These are phyloP conservation scores for Spheniscus mendiculus DNA, from an alignment of 2,113 vertebrate genomes.

Conservation along the genomic window DNA sequence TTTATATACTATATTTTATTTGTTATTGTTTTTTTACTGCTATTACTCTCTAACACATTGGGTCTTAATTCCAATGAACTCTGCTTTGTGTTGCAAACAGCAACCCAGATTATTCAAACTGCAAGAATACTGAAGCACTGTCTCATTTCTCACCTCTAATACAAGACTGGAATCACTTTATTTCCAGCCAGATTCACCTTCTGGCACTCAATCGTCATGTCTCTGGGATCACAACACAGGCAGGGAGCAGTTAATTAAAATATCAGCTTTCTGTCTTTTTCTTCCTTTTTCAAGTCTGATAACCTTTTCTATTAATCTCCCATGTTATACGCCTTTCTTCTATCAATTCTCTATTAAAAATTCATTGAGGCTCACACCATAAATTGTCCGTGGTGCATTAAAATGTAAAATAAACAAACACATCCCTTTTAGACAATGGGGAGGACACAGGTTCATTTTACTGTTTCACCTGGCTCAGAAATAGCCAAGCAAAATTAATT, in stretches of 20 bases:
- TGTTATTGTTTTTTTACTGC: not conserved
- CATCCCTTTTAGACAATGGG: not conserved
- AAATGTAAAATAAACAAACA: constrained; percentile 49
- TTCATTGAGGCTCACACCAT: not conserved
- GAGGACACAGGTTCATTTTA: not conserved
- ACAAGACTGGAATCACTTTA: constrained; percentile 7
- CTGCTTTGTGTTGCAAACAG: not conserved
- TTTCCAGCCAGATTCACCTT: constrained; percentile 45
- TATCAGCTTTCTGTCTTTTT: constrained; percentile 24
- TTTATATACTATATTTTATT: not conserved
- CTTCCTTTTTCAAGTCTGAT: not conserved
- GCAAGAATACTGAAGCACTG: not conserved
- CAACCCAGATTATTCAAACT: not conserved
- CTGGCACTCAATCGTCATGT: constrained; percentile 13
- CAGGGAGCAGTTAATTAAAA: constrained; percentile 60
- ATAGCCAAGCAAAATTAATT: constrained; percentile 33
- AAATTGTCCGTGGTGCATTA: not conserved
- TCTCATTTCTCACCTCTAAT: constrained; percentile 12
- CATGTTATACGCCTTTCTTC: not conserved
- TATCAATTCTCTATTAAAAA: constrained; percentile 16
- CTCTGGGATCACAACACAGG: constrained; percentile 16
- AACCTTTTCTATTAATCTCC: constrained; percentile 24
- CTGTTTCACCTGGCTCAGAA: not conserved
- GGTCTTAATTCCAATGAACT: not conserved
- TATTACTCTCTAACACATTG: not conserved